A percentile compares a stretch with the other conserved stretches of the same genome.
Evolutionary conservation across 1,140 invertebrate genomes (phyloP).

Genomic region (Stenopsyche tienmushanensis): DNA sequence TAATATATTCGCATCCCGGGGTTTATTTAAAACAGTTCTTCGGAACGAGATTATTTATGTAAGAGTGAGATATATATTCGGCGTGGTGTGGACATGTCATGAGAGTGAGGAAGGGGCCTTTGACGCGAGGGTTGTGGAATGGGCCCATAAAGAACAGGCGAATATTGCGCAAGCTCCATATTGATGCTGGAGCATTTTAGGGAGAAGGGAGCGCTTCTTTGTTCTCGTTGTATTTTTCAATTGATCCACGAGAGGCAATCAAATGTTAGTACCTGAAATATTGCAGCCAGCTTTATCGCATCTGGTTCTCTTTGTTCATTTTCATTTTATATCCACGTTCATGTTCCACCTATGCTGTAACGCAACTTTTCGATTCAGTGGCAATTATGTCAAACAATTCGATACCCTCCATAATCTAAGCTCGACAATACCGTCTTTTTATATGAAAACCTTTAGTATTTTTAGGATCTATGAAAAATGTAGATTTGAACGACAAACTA

Average conservation of each 20-base stretch:
- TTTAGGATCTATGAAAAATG: too few species aligned
- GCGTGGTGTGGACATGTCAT: not conserved
- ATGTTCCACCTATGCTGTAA: not conserved
- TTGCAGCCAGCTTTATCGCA: conserved; percentile 2
- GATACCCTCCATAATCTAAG: too few species aligned
- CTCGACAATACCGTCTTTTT: too few species aligned
- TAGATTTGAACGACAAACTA: too few species aligned
- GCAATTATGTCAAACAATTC: too few species aligned
- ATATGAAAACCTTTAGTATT: too few species aligned
- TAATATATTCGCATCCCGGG: not conserved
- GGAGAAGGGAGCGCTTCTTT: not conserved
- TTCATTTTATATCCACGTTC: not conserved
- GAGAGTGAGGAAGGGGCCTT: not conserved
- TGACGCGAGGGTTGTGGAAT: conserved; percentile 17
- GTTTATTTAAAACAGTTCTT: not conserved
- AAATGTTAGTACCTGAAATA: conserved; percentile 17
- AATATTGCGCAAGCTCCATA: conserved; percentile 22
- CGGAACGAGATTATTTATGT: not conserved
- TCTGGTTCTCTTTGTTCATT: conserved; percentile 18
- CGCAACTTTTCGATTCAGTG: not conserved
- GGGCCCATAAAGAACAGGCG: conserved; percentile 12
- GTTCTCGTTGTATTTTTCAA: conserved; percentile 13
- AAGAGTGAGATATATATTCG: not conserved
- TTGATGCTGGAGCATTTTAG: conserved; percentile 1
- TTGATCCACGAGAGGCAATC: conserved; percentile 23